These are phyloP conservation scores for Furcula furcula DNA, from an alignment of 2,888 invertebrate species.

Conservation along the genomic window DNA sequence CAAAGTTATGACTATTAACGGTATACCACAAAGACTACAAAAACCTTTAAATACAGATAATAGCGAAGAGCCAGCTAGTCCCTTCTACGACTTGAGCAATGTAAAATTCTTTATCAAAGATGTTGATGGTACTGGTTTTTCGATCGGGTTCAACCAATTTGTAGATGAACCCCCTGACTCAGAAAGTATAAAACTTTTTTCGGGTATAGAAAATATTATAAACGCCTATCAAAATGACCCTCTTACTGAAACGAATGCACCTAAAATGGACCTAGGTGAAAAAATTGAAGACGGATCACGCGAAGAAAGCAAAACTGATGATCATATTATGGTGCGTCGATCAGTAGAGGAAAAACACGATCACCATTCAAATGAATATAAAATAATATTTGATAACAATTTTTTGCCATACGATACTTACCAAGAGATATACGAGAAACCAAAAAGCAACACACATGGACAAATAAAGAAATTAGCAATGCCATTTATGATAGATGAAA, in stretches of 20 bases:
- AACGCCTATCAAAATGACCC: slow-evolving; percentile 52
- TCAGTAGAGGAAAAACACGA: slow-evolving; percentile 34
- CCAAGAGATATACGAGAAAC: slow-evolving; percentile 38
- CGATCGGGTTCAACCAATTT: slow-evolving; percentile 66
- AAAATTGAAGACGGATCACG: slow-evolving; percentile 6
- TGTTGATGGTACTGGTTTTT: slow-evolving; percentile 62
- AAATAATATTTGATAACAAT: slow-evolving; percentile 37
- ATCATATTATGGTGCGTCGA: slow-evolving; percentile 37
- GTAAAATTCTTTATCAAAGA: slow-evolving; percentile 58
- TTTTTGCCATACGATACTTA: slow-evolving; percentile 42
- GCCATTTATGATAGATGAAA: slow-evolving; percentile 34
- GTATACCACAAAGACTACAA: slow-evolving; percentile 59
- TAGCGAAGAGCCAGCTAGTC: slow-evolving; percentile 26
- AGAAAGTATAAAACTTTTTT: slow-evolving; percentile 59
- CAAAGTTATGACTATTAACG: slow-evolving; percentile 40
- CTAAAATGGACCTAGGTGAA: slow-evolving; percentile 16
- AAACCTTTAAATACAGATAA: slow-evolving; percentile 49
- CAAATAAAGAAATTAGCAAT: slow-evolving; percentile 5
- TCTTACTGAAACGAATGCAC: slow-evolving; percentile 7
- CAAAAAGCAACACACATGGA: slow-evolving; percentile 13
- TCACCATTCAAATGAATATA: slow-evolving; percentile 49
- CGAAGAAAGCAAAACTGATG: slow-evolving; percentile 8
- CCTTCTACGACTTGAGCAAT: slow-evolving; percentile 45
- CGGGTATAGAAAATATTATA: slow-evolving; percentile 57
- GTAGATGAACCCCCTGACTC: slow-evolving; percentile 59